Base-by-base conservation (phyloP, 2,797 vertebrate species). In the Okamejei kenojei region DNA sequence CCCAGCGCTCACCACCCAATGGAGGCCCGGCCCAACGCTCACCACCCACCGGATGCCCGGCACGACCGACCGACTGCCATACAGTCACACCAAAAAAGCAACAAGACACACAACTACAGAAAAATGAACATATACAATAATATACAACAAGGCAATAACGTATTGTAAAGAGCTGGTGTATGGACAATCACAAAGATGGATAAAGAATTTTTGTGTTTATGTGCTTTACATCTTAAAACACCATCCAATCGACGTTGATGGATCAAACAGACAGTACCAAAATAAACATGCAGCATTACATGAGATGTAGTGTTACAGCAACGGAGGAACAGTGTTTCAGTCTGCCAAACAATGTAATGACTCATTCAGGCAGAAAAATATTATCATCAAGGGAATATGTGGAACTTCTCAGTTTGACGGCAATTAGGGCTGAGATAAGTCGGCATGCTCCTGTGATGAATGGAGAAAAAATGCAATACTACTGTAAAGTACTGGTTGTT, bases 381-480 rank as follows among this genome's bases (percentile, higher is more conserved):
- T 98, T 97, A 98, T 97, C 96, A 97, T 96, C 96, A 95, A 96
- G 98, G 98, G 98, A 98, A 98, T 98, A 98, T 97, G 96, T 96
- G 97, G 96, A 98, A 97, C 95, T 95, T 97, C 97, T 97, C 97
- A 96, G 96, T 95, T 96, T 96, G 96, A 97, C 97, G 98, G 97
- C 98, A 98, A 99, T 99, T 99, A 99, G 97, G 97, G 97, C 97
- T 97, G 97, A 98, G 97, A 97, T 98, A 98, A 97, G 97, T 96
- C 96, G 97, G 97, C 97, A 97, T 96, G 96, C 96, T 97, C 96
- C 96, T 96, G 95, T 96, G 96, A 96, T 95, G 95, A 96, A 96
- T 96, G 95, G 96, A 96, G 96, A 96, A 96, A 97, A 96, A 96
- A 96, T 96, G 96, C 96, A 97, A 96, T 96, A 96, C 96, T 95